Conservation (phyloP, 2,113 vertebrate species). For the Tyrannus savana region DNA sequence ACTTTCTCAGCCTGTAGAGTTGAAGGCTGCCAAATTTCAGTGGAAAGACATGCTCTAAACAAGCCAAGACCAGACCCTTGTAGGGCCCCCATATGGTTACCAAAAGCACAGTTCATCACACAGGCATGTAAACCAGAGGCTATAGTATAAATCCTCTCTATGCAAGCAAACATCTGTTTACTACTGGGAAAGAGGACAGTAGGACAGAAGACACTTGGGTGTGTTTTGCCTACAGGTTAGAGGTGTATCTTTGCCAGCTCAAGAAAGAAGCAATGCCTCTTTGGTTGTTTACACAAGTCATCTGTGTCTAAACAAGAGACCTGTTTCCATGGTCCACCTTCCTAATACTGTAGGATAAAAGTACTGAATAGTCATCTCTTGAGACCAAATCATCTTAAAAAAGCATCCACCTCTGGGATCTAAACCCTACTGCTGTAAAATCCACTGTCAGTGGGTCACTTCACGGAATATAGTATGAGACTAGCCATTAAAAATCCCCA, state of each 20-base stretch:
- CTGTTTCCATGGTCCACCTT: background rate
- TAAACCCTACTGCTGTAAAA: background rate
- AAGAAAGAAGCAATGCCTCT: background rate
- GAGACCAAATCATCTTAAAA: background rate
- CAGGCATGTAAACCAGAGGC: background rate
- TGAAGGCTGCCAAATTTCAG: background rate
- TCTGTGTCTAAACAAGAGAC: background rate
- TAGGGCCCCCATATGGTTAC: background rate
- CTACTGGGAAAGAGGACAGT: background rate
- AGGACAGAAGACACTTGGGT: background rate
- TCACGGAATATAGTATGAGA: background rate
- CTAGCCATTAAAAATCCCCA: background rate
- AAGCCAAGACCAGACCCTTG: background rate
- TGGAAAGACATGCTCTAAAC: background rate
- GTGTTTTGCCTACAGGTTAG: background rate
- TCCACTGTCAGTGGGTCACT: background rate
- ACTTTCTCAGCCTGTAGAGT: background rate
- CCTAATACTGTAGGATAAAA: background rate
- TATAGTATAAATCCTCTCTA: background rate
- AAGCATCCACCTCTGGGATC: background rate
- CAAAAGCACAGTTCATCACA: background rate
- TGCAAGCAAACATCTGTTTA: slow-evolving; percentile 4
- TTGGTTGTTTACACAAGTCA: background rate
- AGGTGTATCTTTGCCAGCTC: background rate
- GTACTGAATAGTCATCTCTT: background rate